Evolutionary conservation across 1,140 invertebrate species (phyloP).

Genomic region (Pseudoatta argentina): DNA sequence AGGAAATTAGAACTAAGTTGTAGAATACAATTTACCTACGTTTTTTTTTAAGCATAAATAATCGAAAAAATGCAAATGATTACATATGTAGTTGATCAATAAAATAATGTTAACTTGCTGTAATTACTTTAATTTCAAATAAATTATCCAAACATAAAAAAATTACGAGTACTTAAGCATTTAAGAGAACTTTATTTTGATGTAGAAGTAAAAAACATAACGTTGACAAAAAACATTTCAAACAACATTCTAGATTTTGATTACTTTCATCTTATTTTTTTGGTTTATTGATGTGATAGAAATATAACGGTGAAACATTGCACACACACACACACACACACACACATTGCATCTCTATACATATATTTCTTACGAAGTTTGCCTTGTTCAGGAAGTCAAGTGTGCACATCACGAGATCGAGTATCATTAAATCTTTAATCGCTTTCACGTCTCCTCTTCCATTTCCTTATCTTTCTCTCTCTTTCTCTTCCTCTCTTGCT

Average conservation of each 20-base stretch:
- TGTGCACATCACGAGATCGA: slow-evolving; percentile 35
- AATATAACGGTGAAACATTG: slow-evolving; percentile 14
- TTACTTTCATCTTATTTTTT: slow-evolving; percentile 39
- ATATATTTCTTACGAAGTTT: slow-evolving; percentile 5
- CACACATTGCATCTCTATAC: background rate
- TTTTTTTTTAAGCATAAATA: background rate
- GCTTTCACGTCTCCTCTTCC: slow-evolving; percentile 62
- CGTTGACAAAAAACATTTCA: background rate
- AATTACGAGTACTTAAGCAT: slow-evolving; percentile 43
- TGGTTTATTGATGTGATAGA: background rate
- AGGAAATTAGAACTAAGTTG: background rate
- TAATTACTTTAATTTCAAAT: background rate
- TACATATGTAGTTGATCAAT: background rate
- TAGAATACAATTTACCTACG: background rate
- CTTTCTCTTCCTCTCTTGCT: slow-evolving; percentile 17
- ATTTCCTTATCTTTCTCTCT: background rate
- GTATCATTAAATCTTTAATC: slow-evolving; percentile 69
- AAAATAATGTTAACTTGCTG: background rate
- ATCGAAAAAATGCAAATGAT: background rate
- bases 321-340: too few species aligned
- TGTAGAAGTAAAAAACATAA: background rate
- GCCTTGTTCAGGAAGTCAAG: slow-evolving; percentile 29
- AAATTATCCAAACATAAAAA: slow-evolving; percentile 35
- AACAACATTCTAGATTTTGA: slow-evolving; percentile 9
- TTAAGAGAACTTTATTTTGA: slow-evolving; percentile 2